Evolutionary conservation across 2,113 vertebrate species (phyloP).

Genomic region (Osmerus mordax): DNA sequence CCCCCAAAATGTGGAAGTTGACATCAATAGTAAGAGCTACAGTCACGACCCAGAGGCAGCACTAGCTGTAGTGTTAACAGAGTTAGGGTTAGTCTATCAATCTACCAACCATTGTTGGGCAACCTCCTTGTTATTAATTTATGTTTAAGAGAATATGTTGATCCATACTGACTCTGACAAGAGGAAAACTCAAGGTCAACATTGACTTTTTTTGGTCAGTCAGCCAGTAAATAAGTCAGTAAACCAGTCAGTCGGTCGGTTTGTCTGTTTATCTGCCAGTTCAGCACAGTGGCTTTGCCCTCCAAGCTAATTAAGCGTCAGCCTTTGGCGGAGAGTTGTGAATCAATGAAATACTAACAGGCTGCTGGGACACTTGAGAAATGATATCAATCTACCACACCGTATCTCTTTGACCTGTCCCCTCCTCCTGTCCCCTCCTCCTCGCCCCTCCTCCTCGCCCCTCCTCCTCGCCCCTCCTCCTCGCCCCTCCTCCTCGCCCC

Average conservation of each 20-base stretch:
- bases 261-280: not conserved
- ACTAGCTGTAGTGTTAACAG: no score
- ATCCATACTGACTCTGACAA: not conserved
- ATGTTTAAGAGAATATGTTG: not conserved
- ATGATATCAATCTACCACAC: slow-evolving; percentile 8
- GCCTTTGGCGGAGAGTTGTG: not conserved
- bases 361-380: not conserved
- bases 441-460: not conserved
- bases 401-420: not conserved
- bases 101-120: no score
- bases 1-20: no score
- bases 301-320: slow-evolving; percentile 3
- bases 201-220: not conserved
- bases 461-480: no score
- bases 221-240: not conserved
- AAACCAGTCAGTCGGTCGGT: not conserved
- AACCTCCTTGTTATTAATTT: no score
- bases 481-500: not conserved
- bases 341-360: slow-evolving; percentile 4
- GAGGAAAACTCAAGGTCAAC: not conserved
- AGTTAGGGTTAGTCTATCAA: no score
- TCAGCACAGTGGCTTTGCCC: not conserved
- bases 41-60: no score
- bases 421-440: not conserved
- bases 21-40: no score